Conservation (phyloP, 2,888 invertebrate genomes). For the Stictocephala bisonia region DNA sequence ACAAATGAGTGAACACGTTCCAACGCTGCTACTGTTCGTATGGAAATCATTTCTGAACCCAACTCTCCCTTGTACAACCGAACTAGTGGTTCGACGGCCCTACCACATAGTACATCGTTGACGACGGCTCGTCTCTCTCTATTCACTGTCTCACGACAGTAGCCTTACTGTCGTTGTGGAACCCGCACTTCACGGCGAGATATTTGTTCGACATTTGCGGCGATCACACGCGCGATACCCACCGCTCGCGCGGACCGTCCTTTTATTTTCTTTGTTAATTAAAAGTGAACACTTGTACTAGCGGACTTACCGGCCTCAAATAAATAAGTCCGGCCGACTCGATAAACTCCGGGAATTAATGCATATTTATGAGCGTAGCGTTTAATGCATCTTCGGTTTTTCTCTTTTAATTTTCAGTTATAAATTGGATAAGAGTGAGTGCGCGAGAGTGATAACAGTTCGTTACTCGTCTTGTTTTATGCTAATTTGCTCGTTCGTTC, state of each 20-base stretch:
- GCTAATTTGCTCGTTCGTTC: slow-evolving; percentile 30
- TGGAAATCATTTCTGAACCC: too few species aligned
- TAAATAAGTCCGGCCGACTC: slow-evolving; percentile 47
- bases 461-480: slow-evolving; percentile 41
- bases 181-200: too few species aligned
- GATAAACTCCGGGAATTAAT: slow-evolving; percentile 44
- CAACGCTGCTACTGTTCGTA: too few species aligned
- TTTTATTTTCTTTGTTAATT: slow-evolving; percentile 24
- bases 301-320: slow-evolving; percentile 37
- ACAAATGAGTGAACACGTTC: too few species aligned
- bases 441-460: too few species aligned
- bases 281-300: slow-evolving; percentile 27
- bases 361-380: slow-evolving; percentile 50
- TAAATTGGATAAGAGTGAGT: slow-evolving; percentile 48
- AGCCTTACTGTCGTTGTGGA: too few species aligned
- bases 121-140: too few species aligned
- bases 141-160: too few species aligned
- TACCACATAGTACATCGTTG: too few species aligned
- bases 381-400: slow-evolving; percentile 47
- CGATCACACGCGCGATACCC: background rate
- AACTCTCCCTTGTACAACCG: too few species aligned
- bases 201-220: slow-evolving; percentile 32
- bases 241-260: background rate
- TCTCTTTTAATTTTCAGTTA: slow-evolving; percentile 47
- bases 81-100: too few species aligned